These are phyloP conservation scores for Neodiprion virginianus DNA, from an alignment of 1,140 invertebrate genomes.

Conservation along the genomic window DNA sequence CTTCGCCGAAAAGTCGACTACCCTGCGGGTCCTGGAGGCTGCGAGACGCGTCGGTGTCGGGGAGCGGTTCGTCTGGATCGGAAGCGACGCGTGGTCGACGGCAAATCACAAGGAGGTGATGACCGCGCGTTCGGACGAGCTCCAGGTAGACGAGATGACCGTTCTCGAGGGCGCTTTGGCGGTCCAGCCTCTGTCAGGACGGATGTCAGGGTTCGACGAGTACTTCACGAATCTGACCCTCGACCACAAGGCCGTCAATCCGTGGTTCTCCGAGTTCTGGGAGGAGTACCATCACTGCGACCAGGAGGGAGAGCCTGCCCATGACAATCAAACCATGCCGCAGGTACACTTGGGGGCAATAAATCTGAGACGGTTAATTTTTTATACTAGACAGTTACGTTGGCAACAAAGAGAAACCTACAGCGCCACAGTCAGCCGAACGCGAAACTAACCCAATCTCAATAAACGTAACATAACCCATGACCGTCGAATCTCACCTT, in stretches of 20 bases:
- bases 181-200: constrained; percentile 61
- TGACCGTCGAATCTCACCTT: too few relatives aligned
- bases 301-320: constrained; percentile 5
- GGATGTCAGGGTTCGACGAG: constrained; percentile 62
- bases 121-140: constrained; percentile 28
- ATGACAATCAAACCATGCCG: neutral
- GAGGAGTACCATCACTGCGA: constrained; percentile 64
- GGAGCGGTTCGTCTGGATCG: constrained; percentile 62
- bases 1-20: constrained; percentile 63
- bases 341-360: neutral
- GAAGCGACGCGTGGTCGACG: constrained; percentile 65
- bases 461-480: too few relatives aligned
- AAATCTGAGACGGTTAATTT: neutral
- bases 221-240: constrained; percentile 60
- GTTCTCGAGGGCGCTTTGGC: constrained; percentile 64
- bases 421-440: too few relatives aligned
- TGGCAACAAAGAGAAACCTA: too few relatives aligned
- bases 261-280: constrained; percentile 75
- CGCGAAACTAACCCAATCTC: too few relatives aligned
- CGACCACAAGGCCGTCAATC: constrained; percentile 52
- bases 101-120: constrained; percentile 39
- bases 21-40: constrained; percentile 57
- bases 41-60: constrained; percentile 49
- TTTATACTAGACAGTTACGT: too few relatives aligned
- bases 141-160: constrained; percentile 34